Percentiles rank a stretch among this genome's conserved stretches.
These are phyloP conservation scores for Drosophila stalkeri DNA, from an alignment of 2,888 invertebrate genomes.

Conservation along the genomic window DNA sequence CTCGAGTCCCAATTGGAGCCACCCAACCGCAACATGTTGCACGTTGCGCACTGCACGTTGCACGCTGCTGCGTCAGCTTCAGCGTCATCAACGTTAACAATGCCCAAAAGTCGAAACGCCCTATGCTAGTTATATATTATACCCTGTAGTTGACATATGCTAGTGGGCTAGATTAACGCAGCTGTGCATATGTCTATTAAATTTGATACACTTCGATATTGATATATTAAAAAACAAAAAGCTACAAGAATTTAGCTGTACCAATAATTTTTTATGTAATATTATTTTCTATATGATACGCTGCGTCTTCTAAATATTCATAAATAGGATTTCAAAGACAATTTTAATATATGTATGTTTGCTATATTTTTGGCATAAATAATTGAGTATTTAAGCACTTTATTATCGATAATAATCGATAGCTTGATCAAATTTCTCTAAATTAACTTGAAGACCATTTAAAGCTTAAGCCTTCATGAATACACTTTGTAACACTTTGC, in stretches of 20 bases:
- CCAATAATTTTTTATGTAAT: no score
- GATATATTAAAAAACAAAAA: no score
- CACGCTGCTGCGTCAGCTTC: constrained; percentile 30
- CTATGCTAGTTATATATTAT: constrained; percentile 28
- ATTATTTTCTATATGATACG: no score
- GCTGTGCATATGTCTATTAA: neutral
- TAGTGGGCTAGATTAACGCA: neutral
- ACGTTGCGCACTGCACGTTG: constrained; percentile 44
- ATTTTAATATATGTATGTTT: no score
- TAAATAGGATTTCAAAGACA: no score
- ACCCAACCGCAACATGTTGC: constrained; percentile 77
- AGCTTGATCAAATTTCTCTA: neutral
- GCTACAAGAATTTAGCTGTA: no score
- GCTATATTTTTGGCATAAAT: no score
- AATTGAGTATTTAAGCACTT: no score
- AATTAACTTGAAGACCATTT: no score
- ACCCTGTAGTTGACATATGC: constrained; percentile 11
- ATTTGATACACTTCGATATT: no score
- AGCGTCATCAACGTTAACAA: constrained; percentile 45
- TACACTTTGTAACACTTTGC: neutral
- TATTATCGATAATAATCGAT: no score
- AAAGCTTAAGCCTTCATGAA: neutral
- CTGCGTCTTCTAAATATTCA: no score
- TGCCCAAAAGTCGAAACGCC: constrained; percentile 46
- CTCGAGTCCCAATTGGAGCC: constrained; percentile 75